phyloP scores from a whole-genome alignment of 2,797 vertebrate genomes.

The Eleutherodactylus coqui region DNA sequence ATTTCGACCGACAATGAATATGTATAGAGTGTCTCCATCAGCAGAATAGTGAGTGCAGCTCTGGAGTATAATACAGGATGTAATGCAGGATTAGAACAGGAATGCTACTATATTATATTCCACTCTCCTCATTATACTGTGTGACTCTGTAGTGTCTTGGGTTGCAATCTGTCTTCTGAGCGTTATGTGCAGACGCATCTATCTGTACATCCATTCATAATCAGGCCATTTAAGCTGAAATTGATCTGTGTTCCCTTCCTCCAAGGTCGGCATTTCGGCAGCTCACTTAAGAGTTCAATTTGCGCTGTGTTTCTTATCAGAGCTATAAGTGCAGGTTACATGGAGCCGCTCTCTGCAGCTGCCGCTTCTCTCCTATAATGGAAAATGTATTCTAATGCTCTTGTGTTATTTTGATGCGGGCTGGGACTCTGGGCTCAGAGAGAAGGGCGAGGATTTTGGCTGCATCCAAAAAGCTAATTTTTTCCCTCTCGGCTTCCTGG shows the following conservation, averaged over 20 bases:
- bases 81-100: not conserved
- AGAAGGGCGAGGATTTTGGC: slow-evolving; percentile 44
- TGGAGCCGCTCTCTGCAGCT: slow-evolving; percentile 66
- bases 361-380: slow-evolving; percentile 65
- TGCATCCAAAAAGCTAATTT: slow-evolving; percentile 46
- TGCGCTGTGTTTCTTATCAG: slow-evolving; percentile 68
- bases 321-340: slow-evolving; percentile 66
- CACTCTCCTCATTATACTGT: not conserved
- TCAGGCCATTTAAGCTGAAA: slow-evolving; percentile 67
- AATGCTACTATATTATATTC: not conserved
- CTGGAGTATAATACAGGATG: not conserved
- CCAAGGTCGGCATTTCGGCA: slow-evolving; percentile 72
- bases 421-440: slow-evolving; percentile 30
- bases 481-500: slow-evolving; percentile 35
- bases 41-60: not conserved
- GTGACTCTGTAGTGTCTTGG: not conserved
- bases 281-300: slow-evolving; percentile 71
- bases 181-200: slow-evolving; percentile 3
- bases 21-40: not conserved
- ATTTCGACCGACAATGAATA: no score
- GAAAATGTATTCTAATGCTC: slow-evolving; percentile 67
- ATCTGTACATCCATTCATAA: slow-evolving; percentile 22
- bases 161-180: slow-evolving; percentile 12
- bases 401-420: slow-evolving; percentile 62
- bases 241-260: slow-evolving; percentile 69